A percentile compares a stretch with the other conserved stretches of the same genome.
phyloP scores from a whole-genome alignment of 1,140 invertebrate genomes.

The Ceratina japonica region DNA sequence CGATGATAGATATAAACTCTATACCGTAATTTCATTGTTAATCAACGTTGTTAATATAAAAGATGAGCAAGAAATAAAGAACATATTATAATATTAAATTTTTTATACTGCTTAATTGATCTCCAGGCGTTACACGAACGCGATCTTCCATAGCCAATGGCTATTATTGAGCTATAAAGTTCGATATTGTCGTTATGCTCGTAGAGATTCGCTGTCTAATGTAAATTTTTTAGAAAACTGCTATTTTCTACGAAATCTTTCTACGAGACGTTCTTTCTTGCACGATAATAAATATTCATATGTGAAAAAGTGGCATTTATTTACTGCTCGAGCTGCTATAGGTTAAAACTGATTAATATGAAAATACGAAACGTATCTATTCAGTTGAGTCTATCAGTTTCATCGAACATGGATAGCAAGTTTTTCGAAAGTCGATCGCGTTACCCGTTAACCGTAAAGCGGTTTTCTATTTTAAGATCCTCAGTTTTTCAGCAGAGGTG shows the following conservation, averaged over 20 bases:
- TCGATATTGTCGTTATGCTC: too few species aligned
- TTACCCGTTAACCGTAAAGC: background rate
- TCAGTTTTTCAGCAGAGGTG: background rate
- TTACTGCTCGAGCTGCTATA: too few species aligned
- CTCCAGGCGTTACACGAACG: too few species aligned
- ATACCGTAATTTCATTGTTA: background rate
- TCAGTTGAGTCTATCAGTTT: background rate
- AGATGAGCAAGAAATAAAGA: background rate
- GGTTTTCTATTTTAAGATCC: constrained; percentile 5
- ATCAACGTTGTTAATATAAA: too few species aligned
- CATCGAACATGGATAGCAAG: background rate
- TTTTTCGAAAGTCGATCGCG: constrained; percentile 4
- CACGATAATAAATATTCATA: too few species aligned
- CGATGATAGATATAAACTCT: background rate
- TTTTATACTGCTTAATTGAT: background rate
- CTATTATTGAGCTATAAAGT: too few species aligned
- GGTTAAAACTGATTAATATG: constrained; percentile 15
- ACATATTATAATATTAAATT: background rate
- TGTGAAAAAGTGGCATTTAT: too few species aligned
- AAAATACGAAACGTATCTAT: background rate
- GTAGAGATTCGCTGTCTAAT: too few species aligned
- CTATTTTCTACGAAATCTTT: too few species aligned
- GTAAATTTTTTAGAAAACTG: too few species aligned
- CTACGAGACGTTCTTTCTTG: too few species aligned
- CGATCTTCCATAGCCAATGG: too few species aligned